phyloP scores from a whole-genome alignment of 2,888 invertebrate genomes.

The Eupithecia abbreviata region DNA sequence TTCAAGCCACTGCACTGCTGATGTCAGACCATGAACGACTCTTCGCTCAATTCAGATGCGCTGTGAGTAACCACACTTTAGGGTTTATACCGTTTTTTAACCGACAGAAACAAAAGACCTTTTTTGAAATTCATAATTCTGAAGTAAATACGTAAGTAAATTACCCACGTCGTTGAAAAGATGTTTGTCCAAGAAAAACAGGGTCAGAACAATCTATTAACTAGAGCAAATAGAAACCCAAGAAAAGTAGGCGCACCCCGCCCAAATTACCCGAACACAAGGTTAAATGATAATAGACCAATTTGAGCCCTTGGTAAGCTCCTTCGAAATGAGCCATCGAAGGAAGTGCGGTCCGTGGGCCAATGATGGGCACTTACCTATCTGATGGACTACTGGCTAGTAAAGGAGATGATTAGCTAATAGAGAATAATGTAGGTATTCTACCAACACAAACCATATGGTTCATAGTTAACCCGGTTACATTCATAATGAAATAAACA shows the following conservation, averaged over 20 bases:
- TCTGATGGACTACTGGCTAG: slow-evolving; percentile 28
- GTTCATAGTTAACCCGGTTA: too few relatives aligned
- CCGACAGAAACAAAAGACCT: too few relatives aligned
- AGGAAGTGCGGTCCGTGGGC: slow-evolving; percentile 39
- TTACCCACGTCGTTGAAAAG: not conserved
- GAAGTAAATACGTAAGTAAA: not conserved
- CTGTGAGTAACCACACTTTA: not conserved
- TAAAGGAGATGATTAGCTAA: not conserved
- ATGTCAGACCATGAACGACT: slow-evolving; percentile 29
- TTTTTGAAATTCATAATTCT: not conserved
- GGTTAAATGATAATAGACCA: slow-evolving; percentile 48
- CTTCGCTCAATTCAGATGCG: not conserved
- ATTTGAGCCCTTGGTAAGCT: slow-evolving; percentile 41
- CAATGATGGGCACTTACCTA: slow-evolving; percentile 38
- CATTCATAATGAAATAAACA: too few relatives aligned
- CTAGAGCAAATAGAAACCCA: slow-evolving; percentile 39
- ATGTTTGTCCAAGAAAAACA: slow-evolving; percentile 24
- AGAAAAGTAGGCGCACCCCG: slow-evolving; percentile 33
- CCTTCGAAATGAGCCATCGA: slow-evolving; percentile 43
- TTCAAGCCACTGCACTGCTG: slow-evolving; percentile 39
- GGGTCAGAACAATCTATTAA: slow-evolving; percentile 37
- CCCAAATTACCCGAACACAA: slow-evolving; percentile 42
- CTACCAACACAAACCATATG: too few relatives aligned
- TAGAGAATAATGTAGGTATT: not conserved
- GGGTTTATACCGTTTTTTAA: not conserved